These are phyloP conservation scores for Drosophila takahashii DNA, from an alignment of 1,140 invertebrate genomes.

Conservation along the genomic window DNA sequence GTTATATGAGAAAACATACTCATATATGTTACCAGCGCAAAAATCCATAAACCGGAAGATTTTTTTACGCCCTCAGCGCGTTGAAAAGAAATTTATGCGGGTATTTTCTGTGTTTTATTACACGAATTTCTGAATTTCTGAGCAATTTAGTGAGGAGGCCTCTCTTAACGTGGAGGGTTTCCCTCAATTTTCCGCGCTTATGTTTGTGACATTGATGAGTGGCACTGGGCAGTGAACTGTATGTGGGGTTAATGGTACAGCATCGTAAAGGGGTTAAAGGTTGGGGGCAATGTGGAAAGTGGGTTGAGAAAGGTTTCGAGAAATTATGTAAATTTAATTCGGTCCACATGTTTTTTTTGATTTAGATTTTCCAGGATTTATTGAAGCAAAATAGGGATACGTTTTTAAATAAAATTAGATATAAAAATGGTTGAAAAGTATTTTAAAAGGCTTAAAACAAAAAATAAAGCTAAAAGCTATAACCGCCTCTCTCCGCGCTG, in stretches of 20 bases:
- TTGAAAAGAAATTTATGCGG: conserved; percentile 51
- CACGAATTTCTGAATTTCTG: conserved; percentile 53
- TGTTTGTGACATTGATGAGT: conserved; percentile 49
- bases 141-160: conserved; percentile 46
- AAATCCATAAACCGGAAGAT: conserved; percentile 48
- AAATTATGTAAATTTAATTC: conserved; percentile 9
- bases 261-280: conserved; percentile 13
- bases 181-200: conserved; percentile 29
- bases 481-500: too few relatives aligned
- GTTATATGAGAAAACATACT: conserved; percentile 16
- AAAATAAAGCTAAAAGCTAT: too few relatives aligned
- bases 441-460: neutral
- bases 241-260: conserved; percentile 23
- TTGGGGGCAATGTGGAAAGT: neutral
- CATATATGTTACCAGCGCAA: conserved; percentile 43
- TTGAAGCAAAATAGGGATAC: too few relatives aligned
- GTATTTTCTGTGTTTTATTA: conserved; percentile 55
- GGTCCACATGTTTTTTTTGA: neutral
- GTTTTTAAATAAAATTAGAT: too few relatives aligned
- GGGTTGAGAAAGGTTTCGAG: neutral
- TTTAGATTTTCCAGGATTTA: neutral
- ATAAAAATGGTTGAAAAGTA: too few relatives aligned
- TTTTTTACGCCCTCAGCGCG: conserved; percentile 45
- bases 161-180: conserved; percentile 16
- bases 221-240: conserved; percentile 36